These are phyloP conservation scores for Manduca sexta DNA, from an alignment of 1,140 invertebrate species.

Conservation along the genomic window DNA sequence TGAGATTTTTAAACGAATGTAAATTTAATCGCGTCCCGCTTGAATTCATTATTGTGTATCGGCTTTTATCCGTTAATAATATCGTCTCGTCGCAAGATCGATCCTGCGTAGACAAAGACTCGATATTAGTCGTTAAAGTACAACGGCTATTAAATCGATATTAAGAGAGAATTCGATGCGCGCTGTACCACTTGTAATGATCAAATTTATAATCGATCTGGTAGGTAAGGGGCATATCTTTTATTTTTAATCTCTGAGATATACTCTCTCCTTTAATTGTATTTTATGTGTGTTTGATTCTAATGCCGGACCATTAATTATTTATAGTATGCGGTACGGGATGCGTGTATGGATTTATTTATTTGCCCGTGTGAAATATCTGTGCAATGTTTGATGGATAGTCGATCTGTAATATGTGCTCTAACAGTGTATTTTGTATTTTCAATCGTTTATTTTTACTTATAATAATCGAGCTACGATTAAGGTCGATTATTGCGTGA, in stretches of 20 bases:
- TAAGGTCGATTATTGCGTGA: too few species aligned
- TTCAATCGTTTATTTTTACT: too few species aligned
- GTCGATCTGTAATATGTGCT: neutral
- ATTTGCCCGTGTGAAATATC: constrained; percentile 37
- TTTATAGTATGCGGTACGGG: constrained; percentile 71
- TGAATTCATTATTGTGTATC: constrained; percentile 2
- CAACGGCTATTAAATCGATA: constrained; percentile 60
- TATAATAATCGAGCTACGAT: too few species aligned
- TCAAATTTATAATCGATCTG: constrained; percentile 70
- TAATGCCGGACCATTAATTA: constrained; percentile 71
- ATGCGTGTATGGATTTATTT: constrained; percentile 62
- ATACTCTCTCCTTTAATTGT: constrained; percentile 72
- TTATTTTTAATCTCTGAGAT: constrained; percentile 64
- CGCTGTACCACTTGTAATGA: constrained; percentile 66
- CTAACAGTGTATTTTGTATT: too few species aligned
- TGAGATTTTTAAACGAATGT: constrained; percentile 21
- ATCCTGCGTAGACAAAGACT: constrained; percentile 33
- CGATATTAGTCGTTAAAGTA: constrained; percentile 56
- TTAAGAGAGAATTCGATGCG: constrained; percentile 63
- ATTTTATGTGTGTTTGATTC: constrained; percentile 73
- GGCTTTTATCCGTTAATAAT: constrained; percentile 27
- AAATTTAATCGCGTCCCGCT: constrained; percentile 24
- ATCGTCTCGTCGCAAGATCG: constrained; percentile 23
- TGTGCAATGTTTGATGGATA: constrained; percentile 7
- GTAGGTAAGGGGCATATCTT: constrained; percentile 66